Base-by-base conservation (phyloP, 2,797 vertebrate species). In the Enteromius paludinosus region DNA sequence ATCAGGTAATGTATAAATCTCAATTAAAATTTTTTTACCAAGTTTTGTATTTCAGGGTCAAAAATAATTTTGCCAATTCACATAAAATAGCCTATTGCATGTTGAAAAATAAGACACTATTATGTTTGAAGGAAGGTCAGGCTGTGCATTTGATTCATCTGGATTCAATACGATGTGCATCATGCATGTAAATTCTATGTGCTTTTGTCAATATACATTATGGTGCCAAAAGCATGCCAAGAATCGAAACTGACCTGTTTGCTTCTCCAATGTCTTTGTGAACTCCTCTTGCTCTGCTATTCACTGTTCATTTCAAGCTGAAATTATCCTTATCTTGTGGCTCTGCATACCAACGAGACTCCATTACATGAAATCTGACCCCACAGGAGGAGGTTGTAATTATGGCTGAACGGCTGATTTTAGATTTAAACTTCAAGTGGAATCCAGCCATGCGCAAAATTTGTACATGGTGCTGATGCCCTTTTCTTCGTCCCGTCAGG, bases 321-420 rank as follows among this genome's bases (percentile, higher is more conserved):
- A 83, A 85, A 85, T 84, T 17, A 77, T 85, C 68, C 84, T 86
- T 86, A 87, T 90, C 83, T 86, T 11, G 15, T 45, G 69, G 72
- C 30, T 77, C 35, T 35, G 78, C 84, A 78, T 82, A 54, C 66
- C 78, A 77, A 72, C 2, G 59, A 81, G 83, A 64, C 76, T 4
- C 81, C 82, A 90, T 90, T 90, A 91, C 65, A 71, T 83, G 89
- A 86, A 84, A 91, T 83, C 69, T 69, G 79, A 90, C 69, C 69
- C 61, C 45, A n/a, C 17, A 68, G 54, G 52, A 79, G 79, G 81
- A 89, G 81, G 77, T 83, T 87, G 85, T 90, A 90, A 90, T 88
- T 89, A 84, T 87, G 74, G 83, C 78, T 86, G 84, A 73, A 83
- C 68, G 59, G 75, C 77, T 76, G 85, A 84, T 88, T 88, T 86